Evolutionary conservation across 30 jellyfish, hydroid and myxozoan genomes (phyloP), one percentile per base, ranked within the genome.

Genomic region (Mastigias papua): DNA sequence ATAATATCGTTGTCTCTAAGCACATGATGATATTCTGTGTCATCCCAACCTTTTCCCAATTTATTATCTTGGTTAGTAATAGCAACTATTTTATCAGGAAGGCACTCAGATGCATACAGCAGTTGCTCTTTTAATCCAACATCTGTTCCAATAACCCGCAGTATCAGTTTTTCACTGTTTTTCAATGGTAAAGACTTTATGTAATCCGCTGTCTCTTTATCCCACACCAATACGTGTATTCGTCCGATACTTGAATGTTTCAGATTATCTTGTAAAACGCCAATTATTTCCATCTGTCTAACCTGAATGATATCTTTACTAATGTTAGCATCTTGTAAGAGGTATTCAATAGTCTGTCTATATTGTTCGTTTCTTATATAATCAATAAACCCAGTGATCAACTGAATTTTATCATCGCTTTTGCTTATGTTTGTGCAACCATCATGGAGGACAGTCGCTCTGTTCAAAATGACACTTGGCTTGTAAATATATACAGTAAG

Each of bases 51-150:
- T 42, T 42, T 73, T 17, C 85, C 85, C 8, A 73, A 2, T 6
- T 73, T 73, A 70, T 73, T 73, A 30, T 73, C 85, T 73, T 73
- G 85, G 85, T 73, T 73, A 21, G 48, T 37, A 34, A 73, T 73
- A 21, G 85, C 85, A 48, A 77, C 33, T 2, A 54, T 48, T 57
- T 32, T 57, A 26, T 60, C 63, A 5, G 34, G 32, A 29, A 77
- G 48, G 23, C 78, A 61, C 23, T 60, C 61, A 16, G 64, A 57
- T 8, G 88, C 64, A 51, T 77, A 77, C 9, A 26, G 65, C 19
- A 77, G 35, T 29, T 57, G 78, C 22, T 60, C 76, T 29, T 77
- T 54, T 6, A 54, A 51, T 0, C 78, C 78, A 17, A 77, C 78
- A 17, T 51, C 88, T 34, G 26, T 60, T 31, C 60, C 60, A 5